Evolutionary conservation across 2,113 vertebrate species (phyloP).

Genomic region (Trichechus manatus): DNA sequence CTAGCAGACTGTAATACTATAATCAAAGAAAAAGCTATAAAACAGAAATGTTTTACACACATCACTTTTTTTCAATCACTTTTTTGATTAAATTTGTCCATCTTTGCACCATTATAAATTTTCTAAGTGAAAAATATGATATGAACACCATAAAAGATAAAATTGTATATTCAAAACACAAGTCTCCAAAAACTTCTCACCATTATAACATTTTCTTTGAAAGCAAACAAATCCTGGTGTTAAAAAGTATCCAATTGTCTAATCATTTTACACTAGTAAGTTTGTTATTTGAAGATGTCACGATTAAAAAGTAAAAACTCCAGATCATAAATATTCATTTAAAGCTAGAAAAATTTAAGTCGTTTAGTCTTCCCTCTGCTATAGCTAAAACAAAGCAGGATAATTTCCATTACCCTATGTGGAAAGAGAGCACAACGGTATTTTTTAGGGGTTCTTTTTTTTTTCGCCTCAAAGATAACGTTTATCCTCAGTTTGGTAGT

Average conservation of each 20-base stretch:
- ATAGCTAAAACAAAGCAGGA: neutral
- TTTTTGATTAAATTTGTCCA: conserved; percentile 62
- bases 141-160: conserved; percentile 41
- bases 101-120: conserved; percentile 42
- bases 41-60: conserved; percentile 55
- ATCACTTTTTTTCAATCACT: conserved; percentile 59
- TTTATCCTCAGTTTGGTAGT: conserved; percentile 70
- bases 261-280: neutral
- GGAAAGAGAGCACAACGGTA: neutral
- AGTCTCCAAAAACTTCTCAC: neutral
- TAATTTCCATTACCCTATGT: neutral
- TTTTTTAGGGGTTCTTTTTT: conserved; percentile 35
- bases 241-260: neutral
- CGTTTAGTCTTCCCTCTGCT: neutral
- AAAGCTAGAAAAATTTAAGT: conserved; percentile 2
- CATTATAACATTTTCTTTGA: conserved; percentile 53
- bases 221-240: neutral
- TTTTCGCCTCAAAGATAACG: conserved; percentile 60
- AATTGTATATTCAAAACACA: conserved; percentile 57
- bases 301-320: conserved; percentile 39
- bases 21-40: conserved; percentile 81
- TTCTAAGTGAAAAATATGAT: conserved; percentile 53
- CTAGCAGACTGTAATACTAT: conserved; percentile 76
- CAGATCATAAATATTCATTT: conserved; percentile 38
- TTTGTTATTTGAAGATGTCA: conserved; percentile 9